Conservation (phyloP, 1,140 invertebrate genomes). For the Eubasilissa regina region DNA sequence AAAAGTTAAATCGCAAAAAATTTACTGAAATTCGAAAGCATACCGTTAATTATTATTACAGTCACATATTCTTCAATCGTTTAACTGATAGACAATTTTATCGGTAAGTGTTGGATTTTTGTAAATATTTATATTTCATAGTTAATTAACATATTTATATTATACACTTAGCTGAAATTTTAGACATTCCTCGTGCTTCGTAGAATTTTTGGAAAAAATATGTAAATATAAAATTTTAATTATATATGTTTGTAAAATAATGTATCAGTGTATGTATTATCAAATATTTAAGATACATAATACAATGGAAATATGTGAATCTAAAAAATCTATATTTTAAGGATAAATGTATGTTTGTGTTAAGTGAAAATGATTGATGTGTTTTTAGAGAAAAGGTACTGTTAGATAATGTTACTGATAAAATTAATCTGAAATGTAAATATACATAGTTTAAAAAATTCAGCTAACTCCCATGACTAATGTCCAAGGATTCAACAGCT, state of each 20-base stretch:
- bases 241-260: conserved; percentile 2
- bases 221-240: conserved; percentile 16
- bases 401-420: conserved; percentile 1
- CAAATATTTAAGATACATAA: not conserved
- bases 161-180: conserved; percentile 14
- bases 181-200: conserved; percentile 12
- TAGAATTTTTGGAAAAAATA: conserved; percentile 13
- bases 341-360: conserved; percentile 3
- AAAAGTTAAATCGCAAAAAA: too few species aligned
- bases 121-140: conserved; percentile 27
- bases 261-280: not conserved
- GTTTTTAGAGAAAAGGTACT: conserved; percentile 20
- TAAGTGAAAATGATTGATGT: conserved; percentile 8
- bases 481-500: too few species aligned
- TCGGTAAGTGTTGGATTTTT: conserved; percentile 34
- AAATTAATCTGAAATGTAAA: not conserved
- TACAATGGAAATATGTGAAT: conserved; percentile 26
- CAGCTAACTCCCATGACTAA: too few species aligned
- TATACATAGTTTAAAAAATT: too few species aligned
- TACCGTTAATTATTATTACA: too few species aligned
- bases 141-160: conserved; percentile 17
- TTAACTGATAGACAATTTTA: not conserved
- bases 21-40: too few species aligned
- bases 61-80: conserved; percentile 18
- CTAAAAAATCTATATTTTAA: conserved; percentile 4